A percentile compares a stretch with the other conserved stretches of the same genome.
Evolutionary conservation across 1,140 invertebrate genomes (phyloP).

Genomic region (Xylocopa sonorina): DNA sequence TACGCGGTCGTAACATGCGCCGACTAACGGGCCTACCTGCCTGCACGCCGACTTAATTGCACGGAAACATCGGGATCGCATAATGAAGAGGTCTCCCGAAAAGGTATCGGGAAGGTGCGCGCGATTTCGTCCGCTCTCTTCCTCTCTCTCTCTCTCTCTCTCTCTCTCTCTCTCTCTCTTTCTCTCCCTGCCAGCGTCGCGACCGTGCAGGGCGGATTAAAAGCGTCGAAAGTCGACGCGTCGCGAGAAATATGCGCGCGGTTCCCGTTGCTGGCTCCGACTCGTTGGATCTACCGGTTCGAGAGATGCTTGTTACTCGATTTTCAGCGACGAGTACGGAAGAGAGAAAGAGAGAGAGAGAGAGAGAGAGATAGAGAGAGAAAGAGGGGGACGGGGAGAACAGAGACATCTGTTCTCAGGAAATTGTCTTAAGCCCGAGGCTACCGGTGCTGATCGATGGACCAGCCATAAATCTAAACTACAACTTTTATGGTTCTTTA

Average conservation of each 20-base stretch:
- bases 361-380: conserved; percentile 16
- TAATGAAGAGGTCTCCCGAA: conserved; percentile 58
- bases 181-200: background rate
- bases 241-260: conserved; percentile 7
- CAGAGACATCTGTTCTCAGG: conserved; percentile 43
- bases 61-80: conserved; percentile 58
- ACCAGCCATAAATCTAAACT: conserved; percentile 31
- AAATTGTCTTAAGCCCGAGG: conserved; percentile 34
- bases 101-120: conserved; percentile 38
- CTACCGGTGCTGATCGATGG: conserved; percentile 40
- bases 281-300: background rate
- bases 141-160: background rate
- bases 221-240: conserved; percentile 2
- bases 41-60: conserved; percentile 62
- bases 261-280: background rate
- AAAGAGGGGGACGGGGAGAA: background rate
- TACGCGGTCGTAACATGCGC: conserved; percentile 53
- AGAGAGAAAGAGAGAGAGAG: background rate
- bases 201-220: background rate
- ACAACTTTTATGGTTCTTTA: conserved; percentile 46
- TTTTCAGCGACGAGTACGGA: conserved; percentile 1
- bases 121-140: conserved; percentile 1
- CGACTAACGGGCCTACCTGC: conserved; percentile 49
- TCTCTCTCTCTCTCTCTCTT: too few species aligned
- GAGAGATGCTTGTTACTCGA: background rate